Evolutionary conservation across 37 sponge, comb jelly and placozoan species (phyloP), one percentile per base, ranked within the genome.

Genomic region (Spongilla lacustris): DNA sequence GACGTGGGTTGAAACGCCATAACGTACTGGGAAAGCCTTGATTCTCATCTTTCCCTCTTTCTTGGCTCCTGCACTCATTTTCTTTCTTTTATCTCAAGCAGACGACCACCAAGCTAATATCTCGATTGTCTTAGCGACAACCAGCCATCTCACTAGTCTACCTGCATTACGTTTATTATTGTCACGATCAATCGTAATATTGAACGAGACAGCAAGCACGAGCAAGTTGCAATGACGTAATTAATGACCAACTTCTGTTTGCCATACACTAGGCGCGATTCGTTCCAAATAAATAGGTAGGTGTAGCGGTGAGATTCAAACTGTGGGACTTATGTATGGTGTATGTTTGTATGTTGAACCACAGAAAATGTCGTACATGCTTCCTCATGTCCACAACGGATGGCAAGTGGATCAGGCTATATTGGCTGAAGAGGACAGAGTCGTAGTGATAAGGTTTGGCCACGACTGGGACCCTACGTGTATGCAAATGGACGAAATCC

Each of bases 321-420:
- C 1, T 58, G 11, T 58, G 58, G 58, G 58, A 19, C 58, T 58
- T 58, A 58, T 58, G 19, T 58, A 1, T 58, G 58, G 58, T 58
- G 14, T 58, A 14, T 17, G 19, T 58, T 58, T 10, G 14, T 58
- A 14, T 17, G 19, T 58, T 58, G 12, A 17, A 19, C 58, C 58
- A 58, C 58, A 58, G 58, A 58, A 58, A 58, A 98, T 98, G 99
- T 98, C 99, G 21, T 98, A 98, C 77, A 98, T 98, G 99, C 81
- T 98, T 2, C 95, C 90, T 31, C 99, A 98, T 84, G 84, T 98
- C 29, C 87, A 94, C 83, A 98, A 98, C 68, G 97, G 97, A 73
- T 98, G 97, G 97, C 99, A 98, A 79, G 99, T 98, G 46, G 99
- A 98, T 83, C 99, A 98, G 87, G 99, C 97, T 38, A 98, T 98